Evolutionary conservation across 2,888 invertebrate genomes (phyloP).

Genomic region (Hyposoter didymator): DNA sequence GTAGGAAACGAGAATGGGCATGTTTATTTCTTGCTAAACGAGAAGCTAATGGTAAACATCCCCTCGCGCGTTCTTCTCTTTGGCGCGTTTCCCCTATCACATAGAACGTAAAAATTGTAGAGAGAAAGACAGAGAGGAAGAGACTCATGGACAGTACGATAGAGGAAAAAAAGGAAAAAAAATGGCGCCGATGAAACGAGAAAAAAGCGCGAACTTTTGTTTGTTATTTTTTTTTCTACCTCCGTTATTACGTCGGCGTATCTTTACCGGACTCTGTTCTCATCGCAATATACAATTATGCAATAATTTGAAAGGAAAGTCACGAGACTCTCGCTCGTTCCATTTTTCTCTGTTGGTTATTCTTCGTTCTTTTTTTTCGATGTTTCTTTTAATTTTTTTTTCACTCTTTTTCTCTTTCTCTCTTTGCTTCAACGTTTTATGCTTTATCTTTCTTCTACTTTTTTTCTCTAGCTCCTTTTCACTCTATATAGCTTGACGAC

Average conservation of each 20-base stretch:
- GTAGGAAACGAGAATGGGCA: conserved; percentile 17
- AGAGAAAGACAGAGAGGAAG: conserved; percentile 66
- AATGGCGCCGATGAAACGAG: conserved; percentile 33
- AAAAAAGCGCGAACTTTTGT: conserved; percentile 32
- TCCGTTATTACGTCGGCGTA: conserved; percentile 78
- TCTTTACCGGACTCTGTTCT: conserved; percentile 76
- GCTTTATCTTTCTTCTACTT: neutral
- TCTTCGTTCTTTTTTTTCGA: conserved; percentile 38
- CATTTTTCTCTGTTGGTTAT: conserved; percentile 65
- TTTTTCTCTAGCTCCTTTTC: neutral
- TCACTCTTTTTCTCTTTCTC: conserved; percentile 56
- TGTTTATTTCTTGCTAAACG: conserved; percentile 53
- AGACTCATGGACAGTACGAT: conserved; percentile 37
- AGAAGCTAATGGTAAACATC: conserved; percentile 31
- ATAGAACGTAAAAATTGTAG: conserved; percentile 17
- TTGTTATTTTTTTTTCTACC: conserved; percentile 64
- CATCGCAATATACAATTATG: conserved; percentile 80
- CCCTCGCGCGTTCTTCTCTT: conserved; percentile 3
- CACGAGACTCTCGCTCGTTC: conserved; percentile 71
- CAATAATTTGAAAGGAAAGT: conserved; percentile 79
- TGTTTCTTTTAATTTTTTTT: conserved; percentile 50
- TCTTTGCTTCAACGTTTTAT: conserved; percentile 44
- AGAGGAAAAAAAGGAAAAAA: conserved; percentile 8
- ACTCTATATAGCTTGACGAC: conserved; percentile 2
- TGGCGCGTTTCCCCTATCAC: neutral